Evolutionary conservation across 2,113 vertebrate genomes (phyloP).

Genomic region (Montifringilla adamsi): DNA sequence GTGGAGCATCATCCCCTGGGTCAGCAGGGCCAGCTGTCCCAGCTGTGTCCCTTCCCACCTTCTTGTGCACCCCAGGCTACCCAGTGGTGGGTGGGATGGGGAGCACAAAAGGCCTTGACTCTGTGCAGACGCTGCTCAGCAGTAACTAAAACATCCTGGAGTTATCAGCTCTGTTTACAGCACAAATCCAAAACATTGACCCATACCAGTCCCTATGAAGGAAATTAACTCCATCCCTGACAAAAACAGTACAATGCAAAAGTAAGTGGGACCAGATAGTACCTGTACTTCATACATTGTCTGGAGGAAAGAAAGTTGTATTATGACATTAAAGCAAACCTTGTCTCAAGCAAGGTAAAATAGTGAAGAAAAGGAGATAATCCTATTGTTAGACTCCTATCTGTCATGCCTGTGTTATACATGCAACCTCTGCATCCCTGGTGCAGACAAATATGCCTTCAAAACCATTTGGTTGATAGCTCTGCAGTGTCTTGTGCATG

Average conservation of each 20-base stretch:
- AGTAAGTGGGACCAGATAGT: background rate
- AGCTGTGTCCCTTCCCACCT: too few species aligned
- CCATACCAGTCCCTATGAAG: background rate
- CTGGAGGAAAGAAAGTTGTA: background rate
- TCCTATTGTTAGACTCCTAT: background rate
- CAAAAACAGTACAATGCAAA: background rate
- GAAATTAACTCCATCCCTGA: background rate
- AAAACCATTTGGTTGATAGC: background rate
- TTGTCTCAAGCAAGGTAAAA: background rate
- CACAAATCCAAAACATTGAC: background rate
- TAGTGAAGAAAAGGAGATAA: background rate
- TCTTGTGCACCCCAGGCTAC: background rate
- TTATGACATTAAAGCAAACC: background rate
- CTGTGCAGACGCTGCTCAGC: background rate
- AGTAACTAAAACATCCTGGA: background rate
- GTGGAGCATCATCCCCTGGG: fast-evolving
- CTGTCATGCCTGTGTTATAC: background rate
- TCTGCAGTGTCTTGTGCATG: background rate
- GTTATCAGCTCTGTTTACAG: background rate
- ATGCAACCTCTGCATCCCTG: background rate
- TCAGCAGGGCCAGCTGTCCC: background rate
- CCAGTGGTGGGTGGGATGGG: background rate
- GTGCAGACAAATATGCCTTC: background rate
- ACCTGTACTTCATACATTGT: background rate
- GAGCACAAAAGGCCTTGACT: background rate